Evolutionary conservation across 2,888 invertebrate genomes (phyloP).

Genomic region (Mesodorylaimus sp.): DNA sequence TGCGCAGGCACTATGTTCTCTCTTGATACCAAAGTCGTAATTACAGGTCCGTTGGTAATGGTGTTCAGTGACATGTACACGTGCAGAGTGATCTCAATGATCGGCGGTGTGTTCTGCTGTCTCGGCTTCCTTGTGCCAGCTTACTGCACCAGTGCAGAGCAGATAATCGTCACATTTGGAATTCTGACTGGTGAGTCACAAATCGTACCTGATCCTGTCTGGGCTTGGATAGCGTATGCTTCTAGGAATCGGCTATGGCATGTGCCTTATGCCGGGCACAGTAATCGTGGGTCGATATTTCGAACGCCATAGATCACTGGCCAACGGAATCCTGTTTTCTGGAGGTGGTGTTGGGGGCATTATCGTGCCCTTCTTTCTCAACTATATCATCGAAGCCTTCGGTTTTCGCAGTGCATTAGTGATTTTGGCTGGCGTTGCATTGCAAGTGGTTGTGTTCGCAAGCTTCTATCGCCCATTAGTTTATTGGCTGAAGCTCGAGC

Average conservation of each 20-base stretch:
- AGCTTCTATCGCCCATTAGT: conserved; percentile 7
- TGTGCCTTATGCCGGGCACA: neutral
- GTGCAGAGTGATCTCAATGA: neutral
- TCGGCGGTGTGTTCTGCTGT: neutral
- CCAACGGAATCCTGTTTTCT: conserved; percentile 8
- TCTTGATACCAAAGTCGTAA: no score
- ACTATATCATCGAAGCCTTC: neutral
- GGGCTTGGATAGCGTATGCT: neutral
- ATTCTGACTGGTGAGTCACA: neutral
- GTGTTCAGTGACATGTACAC: conserved; percentile 4
- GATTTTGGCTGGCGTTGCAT: conserved; percentile 1
- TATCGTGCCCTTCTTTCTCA: conserved; percentile 3
- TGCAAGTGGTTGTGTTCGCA: conserved; percentile 1
- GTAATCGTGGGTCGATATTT: conserved; percentile 9
- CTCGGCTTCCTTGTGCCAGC: neutral
- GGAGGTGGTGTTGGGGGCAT: conserved; percentile 6
- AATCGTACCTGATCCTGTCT: neutral
- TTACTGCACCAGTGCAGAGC: neutral
- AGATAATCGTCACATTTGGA: conserved; percentile 4
- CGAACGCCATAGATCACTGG: conserved; percentile 4
- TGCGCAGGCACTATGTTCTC: no score
- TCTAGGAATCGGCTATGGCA: conserved; percentile 5
- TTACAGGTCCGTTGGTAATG: conserved; percentile 6
- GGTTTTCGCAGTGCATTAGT: neutral
- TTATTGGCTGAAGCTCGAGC: no score